These are phyloP conservation scores for Apis laboriosa DNA, from an alignment of 1,140 invertebrate genomes.

Conservation along the genomic window DNA sequence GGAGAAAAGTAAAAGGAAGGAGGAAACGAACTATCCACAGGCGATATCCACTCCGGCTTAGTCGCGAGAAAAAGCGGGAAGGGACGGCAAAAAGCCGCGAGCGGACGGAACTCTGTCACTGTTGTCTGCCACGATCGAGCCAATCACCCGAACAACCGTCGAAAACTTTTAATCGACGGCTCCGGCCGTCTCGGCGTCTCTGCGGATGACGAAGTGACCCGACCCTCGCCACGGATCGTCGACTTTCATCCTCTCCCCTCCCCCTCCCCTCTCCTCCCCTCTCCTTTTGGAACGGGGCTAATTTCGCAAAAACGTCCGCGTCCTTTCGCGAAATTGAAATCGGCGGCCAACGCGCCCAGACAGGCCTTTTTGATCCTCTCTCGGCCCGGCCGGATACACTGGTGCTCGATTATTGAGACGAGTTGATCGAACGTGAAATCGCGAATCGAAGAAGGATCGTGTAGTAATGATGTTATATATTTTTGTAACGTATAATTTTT, in stretches of 20 bases:
- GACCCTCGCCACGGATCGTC: slow-evolving; percentile 15
- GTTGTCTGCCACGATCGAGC: slow-evolving; percentile 57
- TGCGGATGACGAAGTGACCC: slow-evolving; percentile 13
- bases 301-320: slow-evolving; percentile 32
- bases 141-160: slow-evolving; percentile 67
- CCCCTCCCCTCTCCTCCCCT: not conserved
- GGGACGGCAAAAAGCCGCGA: slow-evolving; percentile 55
- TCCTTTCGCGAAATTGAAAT: slow-evolving; percentile 45
- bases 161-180: slow-evolving; percentile 76
- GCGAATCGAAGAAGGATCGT: too few relatives aligned
- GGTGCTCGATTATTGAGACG: not conserved
- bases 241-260: slow-evolving; percentile 1
- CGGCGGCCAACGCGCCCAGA: not conserved
- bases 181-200: slow-evolving; percentile 43
- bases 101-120: slow-evolving; percentile 72
- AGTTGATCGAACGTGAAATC: not conserved
- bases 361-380: slow-evolving; percentile 24
- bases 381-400: not conserved
- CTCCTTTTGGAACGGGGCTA: not conserved
- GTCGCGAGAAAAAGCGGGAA: slow-evolving; percentile 52
- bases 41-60: slow-evolving; percentile 59
- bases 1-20: slow-evolving; percentile 6
- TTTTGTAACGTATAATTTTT: too few relatives aligned
- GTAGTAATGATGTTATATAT: too few relatives aligned
- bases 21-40: slow-evolving; percentile 22